Conservation (phyloP, 2,797 vertebrate genomes). For the Tachyglossus aculeatus region DNA sequence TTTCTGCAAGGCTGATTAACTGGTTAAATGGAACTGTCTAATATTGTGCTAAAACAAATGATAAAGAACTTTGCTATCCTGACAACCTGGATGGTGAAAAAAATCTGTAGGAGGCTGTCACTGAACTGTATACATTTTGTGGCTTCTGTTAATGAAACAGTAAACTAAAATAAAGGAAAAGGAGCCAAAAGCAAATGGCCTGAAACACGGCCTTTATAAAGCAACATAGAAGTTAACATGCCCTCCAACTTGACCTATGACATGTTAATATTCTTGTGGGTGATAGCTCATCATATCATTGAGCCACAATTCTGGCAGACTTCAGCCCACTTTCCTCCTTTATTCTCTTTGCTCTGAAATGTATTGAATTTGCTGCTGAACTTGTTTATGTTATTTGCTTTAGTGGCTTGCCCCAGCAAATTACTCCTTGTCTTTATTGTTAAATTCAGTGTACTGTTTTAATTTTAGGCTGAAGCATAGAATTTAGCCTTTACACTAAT, state of each 20-base stretch:
- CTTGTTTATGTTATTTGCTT: conserved; percentile 56
- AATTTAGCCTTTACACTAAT: conserved; percentile 38
- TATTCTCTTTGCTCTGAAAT: conserved; percentile 20
- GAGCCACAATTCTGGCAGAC: conserved; percentile 24
- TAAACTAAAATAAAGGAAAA: neutral
- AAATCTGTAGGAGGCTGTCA: neutral
- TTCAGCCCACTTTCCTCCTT: conserved; percentile 3
- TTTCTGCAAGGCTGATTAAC: neutral
- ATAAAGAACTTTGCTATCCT: neutral
- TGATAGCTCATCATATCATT: conserved; percentile 6
- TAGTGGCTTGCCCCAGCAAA: conserved; percentile 42
- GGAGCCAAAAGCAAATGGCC: conserved; percentile 12
- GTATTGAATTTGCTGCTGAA: conserved; percentile 38
- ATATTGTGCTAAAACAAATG: neutral
- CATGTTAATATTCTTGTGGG: conserved; percentile 30
- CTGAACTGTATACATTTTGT: neutral
- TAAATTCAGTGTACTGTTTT: conserved; percentile 49
- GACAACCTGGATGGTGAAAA: neutral
- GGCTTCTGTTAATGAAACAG: neutral
- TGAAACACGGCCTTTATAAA: conserved; percentile 8
- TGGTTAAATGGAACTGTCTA: neutral
- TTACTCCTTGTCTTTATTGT: conserved; percentile 51
- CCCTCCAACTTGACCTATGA: neutral
- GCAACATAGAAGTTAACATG: neutral
- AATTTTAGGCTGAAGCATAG: conserved; percentile 44